Evolutionary conservation across 2,797 vertebrate species (phyloP), one percentile per base, ranked within the genome.

Genomic region (Spinibarbus caldwelli): DNA sequence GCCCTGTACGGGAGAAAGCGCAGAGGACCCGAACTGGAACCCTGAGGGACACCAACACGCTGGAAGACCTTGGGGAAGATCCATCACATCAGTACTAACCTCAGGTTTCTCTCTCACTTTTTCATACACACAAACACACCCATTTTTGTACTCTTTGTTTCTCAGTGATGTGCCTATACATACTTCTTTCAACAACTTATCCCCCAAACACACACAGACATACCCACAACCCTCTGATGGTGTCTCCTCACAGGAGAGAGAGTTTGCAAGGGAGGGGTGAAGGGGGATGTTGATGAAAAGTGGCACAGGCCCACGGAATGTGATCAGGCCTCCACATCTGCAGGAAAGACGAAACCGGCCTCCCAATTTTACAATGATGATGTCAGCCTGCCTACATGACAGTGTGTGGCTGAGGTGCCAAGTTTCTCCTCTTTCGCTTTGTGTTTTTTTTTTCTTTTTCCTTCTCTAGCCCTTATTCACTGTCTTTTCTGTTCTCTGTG

Each of bases 361-460:
- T 96, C 95, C 95, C 97, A 95, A 97, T 97, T 98, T 97, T 96
- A 96, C 95, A 96, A 93, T 95, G 95, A 95, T 97, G 96, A 98
- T 97, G 96, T 98, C 97, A 98, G 94, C 93, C 94, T 94, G 94
- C 95, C 95, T 94, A 95, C 95, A 96, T 91, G 95, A 97, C 96
- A 96, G 95, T 88, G 94, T 90, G 91, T 92, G 93, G 94, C 92
- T 92, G 91, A 93, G 92, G 93, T 93, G 95, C 94, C 94, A 94
- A 94, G 91, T 92, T 91, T 90, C 89, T 90, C 86, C 84, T 86
- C 80, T 87, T 89, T 87, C 75, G 92, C 59, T 88, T 91, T 87
- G 75, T 67, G 80, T 86, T 87, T 78, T 83, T 83, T 36, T 47
- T 29, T 66, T 36, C 29, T 54, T 78, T 82, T 90, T 80, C 86